Percentiles rank a stretch among this genome's conserved stretches.
phyloP scores from a whole-genome alignment of 2,113 vertebrate species.

The Probosciger aterrimus region DNA sequence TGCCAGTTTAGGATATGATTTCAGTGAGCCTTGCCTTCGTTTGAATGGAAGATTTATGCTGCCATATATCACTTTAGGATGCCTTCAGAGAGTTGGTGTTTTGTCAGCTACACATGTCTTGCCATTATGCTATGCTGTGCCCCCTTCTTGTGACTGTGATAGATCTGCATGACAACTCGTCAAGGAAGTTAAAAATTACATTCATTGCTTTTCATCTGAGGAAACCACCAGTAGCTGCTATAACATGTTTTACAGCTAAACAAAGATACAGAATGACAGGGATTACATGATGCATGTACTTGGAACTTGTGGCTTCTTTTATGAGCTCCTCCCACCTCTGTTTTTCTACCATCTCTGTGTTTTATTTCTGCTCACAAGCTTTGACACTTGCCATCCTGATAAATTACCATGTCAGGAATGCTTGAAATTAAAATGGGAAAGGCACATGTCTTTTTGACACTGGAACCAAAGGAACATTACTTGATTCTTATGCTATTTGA shows the following conservation, averaged over 20 bases:
- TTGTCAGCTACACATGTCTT: background rate
- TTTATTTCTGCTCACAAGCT: slow-evolving; percentile 29
- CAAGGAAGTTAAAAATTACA: slow-evolving; percentile 39
- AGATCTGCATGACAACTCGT: background rate
- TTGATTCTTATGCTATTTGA: background rate
- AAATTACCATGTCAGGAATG: slow-evolving; percentile 4
- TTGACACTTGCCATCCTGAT: slow-evolving; percentile 2
- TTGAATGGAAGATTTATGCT: background rate
- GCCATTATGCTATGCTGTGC: background rate
- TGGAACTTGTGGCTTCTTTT: background rate
- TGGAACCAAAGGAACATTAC: background rate
- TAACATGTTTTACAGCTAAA: slow-evolving; percentile 42
- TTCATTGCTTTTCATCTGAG: background rate
- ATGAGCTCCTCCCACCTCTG: background rate
- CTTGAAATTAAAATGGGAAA: background rate
- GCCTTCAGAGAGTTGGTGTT: background rate
- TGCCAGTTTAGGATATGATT: background rate
- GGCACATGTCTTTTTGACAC: background rate
- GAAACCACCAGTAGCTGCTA: slow-evolving; percentile 14
- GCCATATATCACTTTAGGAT: slow-evolving; percentile 6
- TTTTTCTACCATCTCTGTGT: slow-evolving; percentile 1
- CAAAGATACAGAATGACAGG: slow-evolving; percentile 35
- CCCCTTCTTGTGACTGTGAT: background rate
- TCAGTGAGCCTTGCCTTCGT: slow-evolving; percentile 1
- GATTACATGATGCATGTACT: slow-evolving; percentile 18